Evolutionary conservation across 2,888 invertebrate genomes (phyloP).

Genomic region (Agonum fuliginosum): DNA sequence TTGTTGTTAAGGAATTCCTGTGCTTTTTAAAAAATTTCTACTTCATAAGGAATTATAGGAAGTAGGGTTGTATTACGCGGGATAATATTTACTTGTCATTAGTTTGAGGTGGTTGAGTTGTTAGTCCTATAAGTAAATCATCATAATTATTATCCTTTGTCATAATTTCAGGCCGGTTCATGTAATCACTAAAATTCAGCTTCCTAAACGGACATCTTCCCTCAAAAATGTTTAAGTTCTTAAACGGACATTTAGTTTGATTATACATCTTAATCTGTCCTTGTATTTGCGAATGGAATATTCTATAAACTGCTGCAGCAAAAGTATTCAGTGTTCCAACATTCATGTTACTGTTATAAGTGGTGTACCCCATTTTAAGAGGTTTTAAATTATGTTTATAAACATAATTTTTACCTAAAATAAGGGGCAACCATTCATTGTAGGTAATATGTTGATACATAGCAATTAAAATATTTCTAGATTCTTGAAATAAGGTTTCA

Average conservation of each 20-base stretch:
- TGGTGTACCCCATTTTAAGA: constrained; percentile 4
- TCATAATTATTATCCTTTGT: neutral
- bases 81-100: constrained; percentile 12
- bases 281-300: constrained; percentile 47
- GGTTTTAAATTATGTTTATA: constrained; percentile 18
- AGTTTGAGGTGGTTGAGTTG: neutral
- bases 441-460: constrained; percentile 72
- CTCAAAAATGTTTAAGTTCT: neutral
- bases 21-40: too few relatives aligned
- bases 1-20: too few relatives aligned
- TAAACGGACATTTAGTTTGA: constrained; percentile 25
- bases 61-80: too few relatives aligned
- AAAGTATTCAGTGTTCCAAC: constrained; percentile 12
- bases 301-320: constrained; percentile 36
- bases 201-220: constrained; percentile 25
- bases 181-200: constrained; percentile 47
- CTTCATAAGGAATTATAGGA: too few relatives aligned
- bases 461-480: constrained; percentile 71
- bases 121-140: constrained; percentile 23
- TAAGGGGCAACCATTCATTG: constrained; percentile 71
- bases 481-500: constrained; percentile 72
- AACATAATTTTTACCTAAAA: constrained; percentile 27
- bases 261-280: constrained; percentile 22
- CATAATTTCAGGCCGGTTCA: constrained; percentile 44
- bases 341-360: constrained; percentile 4